Percentiles rank a stretch among this genome's conserved stretches.
phyloP scores from a whole-genome alignment of 2,888 invertebrate species.

The Phragmatobia fuliginosa region DNA sequence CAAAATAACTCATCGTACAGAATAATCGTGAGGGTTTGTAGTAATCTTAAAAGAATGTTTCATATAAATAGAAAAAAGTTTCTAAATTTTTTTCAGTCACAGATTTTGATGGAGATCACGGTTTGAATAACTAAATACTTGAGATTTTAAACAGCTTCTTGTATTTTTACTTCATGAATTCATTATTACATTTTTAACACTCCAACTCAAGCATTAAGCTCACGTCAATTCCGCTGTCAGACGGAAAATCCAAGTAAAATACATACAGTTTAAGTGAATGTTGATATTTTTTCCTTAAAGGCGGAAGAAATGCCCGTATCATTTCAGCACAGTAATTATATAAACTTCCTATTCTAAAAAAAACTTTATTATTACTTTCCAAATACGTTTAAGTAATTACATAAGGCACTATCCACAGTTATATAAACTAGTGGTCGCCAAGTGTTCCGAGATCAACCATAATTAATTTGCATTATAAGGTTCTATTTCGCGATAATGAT shows the following conservation, averaged over 20 bases:
- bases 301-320: neutral
- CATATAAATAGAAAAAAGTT: too few species aligned
- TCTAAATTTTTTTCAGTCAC: too few species aligned
- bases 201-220: neutral
- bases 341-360: neutral
- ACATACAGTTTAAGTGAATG: neutral
- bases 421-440: too few species aligned
- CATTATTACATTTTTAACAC: neutral
- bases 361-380: conserved; percentile 4
- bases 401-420: neutral
- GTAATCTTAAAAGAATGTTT: too few species aligned
- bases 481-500: too few species aligned
- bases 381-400: conserved; percentile 6
- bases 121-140: neutral
- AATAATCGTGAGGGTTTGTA: too few species aligned
- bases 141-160: neutral
- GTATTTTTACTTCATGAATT: too few species aligned
- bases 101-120: too few species aligned
- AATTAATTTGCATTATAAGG: too few species aligned
- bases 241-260: neutral
- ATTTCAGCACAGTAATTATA: neutral
- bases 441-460: too few species aligned
- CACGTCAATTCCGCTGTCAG: neutral
- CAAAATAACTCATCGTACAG: too few species aligned
- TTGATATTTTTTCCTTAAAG: neutral